Evolutionary conservation across 2,113 vertebrate genomes (phyloP), one percentile per base, ranked within the genome.

Genomic region (Alaudala cheleensis): DNA sequence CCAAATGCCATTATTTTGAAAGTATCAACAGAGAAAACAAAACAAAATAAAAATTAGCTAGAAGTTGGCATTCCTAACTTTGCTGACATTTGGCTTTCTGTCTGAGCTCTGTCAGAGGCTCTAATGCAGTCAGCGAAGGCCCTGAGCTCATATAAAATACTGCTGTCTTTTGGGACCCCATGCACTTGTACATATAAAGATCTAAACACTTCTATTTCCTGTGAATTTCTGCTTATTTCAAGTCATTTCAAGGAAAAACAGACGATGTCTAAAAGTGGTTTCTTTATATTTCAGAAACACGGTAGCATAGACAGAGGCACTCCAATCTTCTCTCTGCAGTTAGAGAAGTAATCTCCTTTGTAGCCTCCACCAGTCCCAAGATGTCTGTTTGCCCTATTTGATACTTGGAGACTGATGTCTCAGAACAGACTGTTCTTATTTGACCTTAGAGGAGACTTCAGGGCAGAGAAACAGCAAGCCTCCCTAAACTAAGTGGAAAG

Each of bases 111-210:
- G 39, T 26, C 14, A 39, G 72, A 70, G 47, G 34, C 60, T 66
- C 37, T 86, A 60, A 1, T 0, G 0, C 3, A 31, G 26, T 26
- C 72, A 58, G 33, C 25, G 70, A n/a, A 25, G 39, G n/a, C 44
- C 53, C 23, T 65, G 51, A 83, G 47, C 60, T 53, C 31, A 6
- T 8, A 25, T 1, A 14, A 33, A 69, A 72, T 17, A 51, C 6
- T 67, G 50, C 14, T 49, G 56, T n/a, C 31, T 34, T 91, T 25
- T 24, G 50, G 44, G 37, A 25, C 20, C 69, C 66, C 20, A 7
- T 17, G 25, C 33, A 74, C n/a, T 7, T 70, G 29, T 21, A 89
- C 20, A 14, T 33, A 33, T 2, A 12, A 64, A 54, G 44, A 79
- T 31, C 14, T 29, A 70, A 78, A 44, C 4, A 6, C 17, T 50